Evolutionary conservation across 2,797 vertebrate species (phyloP).

Genomic region (Amniataba percoides): DNA sequence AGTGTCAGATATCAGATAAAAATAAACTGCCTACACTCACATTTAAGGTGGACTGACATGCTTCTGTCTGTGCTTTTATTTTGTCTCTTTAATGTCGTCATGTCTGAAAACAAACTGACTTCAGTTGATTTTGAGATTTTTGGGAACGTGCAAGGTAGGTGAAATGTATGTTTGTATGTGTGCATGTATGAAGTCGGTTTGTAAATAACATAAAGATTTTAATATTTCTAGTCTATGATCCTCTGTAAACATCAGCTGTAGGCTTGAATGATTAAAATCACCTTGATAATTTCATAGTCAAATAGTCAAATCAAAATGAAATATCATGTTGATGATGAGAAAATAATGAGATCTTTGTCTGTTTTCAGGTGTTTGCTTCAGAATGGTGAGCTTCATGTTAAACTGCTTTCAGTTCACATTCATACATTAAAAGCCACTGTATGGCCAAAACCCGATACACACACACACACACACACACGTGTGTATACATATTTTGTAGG

Average conservation of each 20-base stretch:
- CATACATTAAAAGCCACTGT: too few relatives aligned
- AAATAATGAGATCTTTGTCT: slow-evolving; percentile 33
- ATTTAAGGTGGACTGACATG: slow-evolving; percentile 21
- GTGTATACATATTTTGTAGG: too few relatives aligned
- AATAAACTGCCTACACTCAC: slow-evolving; percentile 28
- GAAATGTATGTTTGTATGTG: background rate
- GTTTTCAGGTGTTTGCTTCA: slow-evolving; percentile 92
- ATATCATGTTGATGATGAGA: background rate
- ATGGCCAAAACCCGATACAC: too few relatives aligned
- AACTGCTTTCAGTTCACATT: background rate
- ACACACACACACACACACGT: too few relatives aligned
- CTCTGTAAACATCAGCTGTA: background rate
- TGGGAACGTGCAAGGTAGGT: slow-evolving; percentile 91
- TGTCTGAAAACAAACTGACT: slow-evolving; percentile 67
- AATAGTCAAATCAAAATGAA: background rate
- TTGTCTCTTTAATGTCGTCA: slow-evolving; percentile 13
- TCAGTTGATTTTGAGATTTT: slow-evolving; percentile 93
- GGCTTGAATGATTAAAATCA: background rate
- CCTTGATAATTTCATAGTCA: background rate
- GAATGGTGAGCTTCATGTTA: slow-evolving; percentile 90
- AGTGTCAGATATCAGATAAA: slow-evolving; percentile 35
- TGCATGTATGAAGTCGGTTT: background rate
- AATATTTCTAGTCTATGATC: background rate
- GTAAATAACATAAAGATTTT: background rate
- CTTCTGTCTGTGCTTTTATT: slow-evolving; percentile 17